phyloP scores from a whole-genome alignment of 1,140 invertebrate species.

The Rhynchophorus ferrugineus region DNA sequence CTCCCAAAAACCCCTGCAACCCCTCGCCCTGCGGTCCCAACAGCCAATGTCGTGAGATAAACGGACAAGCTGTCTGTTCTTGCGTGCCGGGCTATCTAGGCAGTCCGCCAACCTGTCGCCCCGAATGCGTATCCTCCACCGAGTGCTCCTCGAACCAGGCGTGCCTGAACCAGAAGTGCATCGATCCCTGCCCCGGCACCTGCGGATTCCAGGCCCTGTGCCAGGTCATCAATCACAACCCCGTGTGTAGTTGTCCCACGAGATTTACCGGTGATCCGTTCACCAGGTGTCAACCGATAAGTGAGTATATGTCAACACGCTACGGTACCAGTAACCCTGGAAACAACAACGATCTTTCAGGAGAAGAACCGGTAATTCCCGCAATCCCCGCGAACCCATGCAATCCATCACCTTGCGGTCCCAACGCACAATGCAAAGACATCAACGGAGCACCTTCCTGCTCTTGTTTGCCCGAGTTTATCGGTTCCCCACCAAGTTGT shows the following conservation, averaged over 20 bases:
- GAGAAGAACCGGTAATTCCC: slow-evolving; percentile 21
- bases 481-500: slow-evolving; percentile 75
- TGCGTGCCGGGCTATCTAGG: slow-evolving; percentile 53
- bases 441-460: slow-evolving; percentile 70
- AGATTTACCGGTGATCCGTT: slow-evolving; percentile 64
- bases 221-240: slow-evolving; percentile 60
- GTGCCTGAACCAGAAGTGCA: slow-evolving; percentile 57
- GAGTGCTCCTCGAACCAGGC: slow-evolving; percentile 52
- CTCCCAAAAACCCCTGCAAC: slow-evolving; percentile 42
- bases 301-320: slow-evolving; percentile 38
- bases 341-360: slow-evolving; percentile 6
- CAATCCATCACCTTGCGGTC: slow-evolving; percentile 75
- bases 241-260: slow-evolving; percentile 61
- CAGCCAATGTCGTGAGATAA: slow-evolving; percentile 61
- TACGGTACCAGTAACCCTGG: not conserved
- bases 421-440: slow-evolving; percentile 72
- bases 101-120: slow-evolving; percentile 54
- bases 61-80: slow-evolving; percentile 60
- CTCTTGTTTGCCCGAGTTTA: slow-evolving; percentile 69
- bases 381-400: slow-evolving; percentile 55
- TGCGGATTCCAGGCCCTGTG: slow-evolving; percentile 67
- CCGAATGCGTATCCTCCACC: slow-evolving; percentile 54
- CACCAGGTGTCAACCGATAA: slow-evolving; percentile 45
- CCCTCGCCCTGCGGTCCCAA: slow-evolving; percentile 57
- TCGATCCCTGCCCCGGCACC: slow-evolving; percentile 62